These are phyloP conservation scores for Sternotherus odoratus DNA, from an alignment of 2,797 vertebrate genomes.

Conservation along the genomic window DNA sequence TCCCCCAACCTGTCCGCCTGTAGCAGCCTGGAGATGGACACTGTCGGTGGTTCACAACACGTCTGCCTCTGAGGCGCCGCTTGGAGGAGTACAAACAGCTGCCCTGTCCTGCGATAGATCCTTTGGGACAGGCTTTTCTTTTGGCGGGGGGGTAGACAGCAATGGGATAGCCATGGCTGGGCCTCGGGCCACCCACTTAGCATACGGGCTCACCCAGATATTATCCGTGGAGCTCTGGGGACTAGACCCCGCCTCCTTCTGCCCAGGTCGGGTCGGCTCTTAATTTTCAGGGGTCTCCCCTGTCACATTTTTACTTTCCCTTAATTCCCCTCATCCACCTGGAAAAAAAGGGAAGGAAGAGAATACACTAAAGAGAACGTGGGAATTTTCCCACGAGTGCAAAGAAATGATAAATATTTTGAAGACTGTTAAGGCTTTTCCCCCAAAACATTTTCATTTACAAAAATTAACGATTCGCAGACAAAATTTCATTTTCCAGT, in stretches of 20 bases:
- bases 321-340: background rate
- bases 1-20: accelerated
- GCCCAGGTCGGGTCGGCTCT: background rate
- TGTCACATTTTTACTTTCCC: background rate
- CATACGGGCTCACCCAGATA: too few species aligned
- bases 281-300: background rate
- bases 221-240: too few species aligned
- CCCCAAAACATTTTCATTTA: background rate
- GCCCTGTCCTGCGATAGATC: background rate
- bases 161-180: too few species aligned
- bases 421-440: background rate
- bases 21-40: background rate
- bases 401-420: background rate
- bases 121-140: background rate
- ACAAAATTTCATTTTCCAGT: background rate
- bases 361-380: background rate
- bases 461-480: background rate
- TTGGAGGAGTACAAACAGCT: background rate
- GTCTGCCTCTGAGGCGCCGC: background rate
- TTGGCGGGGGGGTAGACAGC: background rate
- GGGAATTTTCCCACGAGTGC: background rate
- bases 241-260: too few species aligned
- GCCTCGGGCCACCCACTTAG: too few species aligned
- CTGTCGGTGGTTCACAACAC: background rate
- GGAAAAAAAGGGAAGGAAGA: background rate